phyloP scores from a whole-genome alignment of 2,888 invertebrate genomes.

The Cheilosia urbana region DNA sequence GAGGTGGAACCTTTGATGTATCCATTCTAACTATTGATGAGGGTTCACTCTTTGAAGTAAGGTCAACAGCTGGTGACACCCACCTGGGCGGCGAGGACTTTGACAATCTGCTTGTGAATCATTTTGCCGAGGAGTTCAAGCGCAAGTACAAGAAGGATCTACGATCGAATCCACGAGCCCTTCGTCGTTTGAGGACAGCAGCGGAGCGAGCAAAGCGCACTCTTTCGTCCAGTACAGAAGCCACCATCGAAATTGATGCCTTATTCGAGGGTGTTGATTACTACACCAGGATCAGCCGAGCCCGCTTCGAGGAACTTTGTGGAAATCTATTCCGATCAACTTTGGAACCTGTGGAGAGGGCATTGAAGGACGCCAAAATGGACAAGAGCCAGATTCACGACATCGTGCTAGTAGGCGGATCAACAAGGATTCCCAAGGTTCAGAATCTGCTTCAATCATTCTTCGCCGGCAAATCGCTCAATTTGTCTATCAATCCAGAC shows the following conservation, averaged over 20 bases:
- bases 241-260: slow-evolving; percentile 90
- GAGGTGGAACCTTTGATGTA: slow-evolving; percentile 97
- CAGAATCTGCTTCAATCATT: slow-evolving; percentile 90
- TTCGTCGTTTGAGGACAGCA: slow-evolving; percentile 89
- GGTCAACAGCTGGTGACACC: slow-evolving; percentile 96
- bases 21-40: slow-evolving; percentile 97
- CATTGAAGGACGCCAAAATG: slow-evolving; percentile 89
- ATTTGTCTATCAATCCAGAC: slow-evolving; percentile 91
- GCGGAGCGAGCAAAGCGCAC: slow-evolving; percentile 92
- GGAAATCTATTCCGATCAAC: slow-evolving; percentile 89
- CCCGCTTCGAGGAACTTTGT: slow-evolving; percentile 89
- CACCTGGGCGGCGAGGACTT: slow-evolving; percentile 96
- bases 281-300: slow-evolving; percentile 88
- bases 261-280: slow-evolving; percentile 89
- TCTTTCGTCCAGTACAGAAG: slow-evolving; percentile 91
- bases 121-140: slow-evolving; percentile 94
- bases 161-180: slow-evolving; percentile 86
- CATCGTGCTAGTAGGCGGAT: slow-evolving; percentile 92
- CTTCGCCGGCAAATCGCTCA: slow-evolving; percentile 89
- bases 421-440: slow-evolving; percentile 91
- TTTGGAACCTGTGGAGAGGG: slow-evolving; percentile 89
- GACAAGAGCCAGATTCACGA: slow-evolving; percentile 90
- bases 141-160: slow-evolving; percentile 90
- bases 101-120: slow-evolving; percentile 93
- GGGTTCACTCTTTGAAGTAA: slow-evolving; percentile 93